Evolutionary conservation across 2,888 invertebrate genomes (phyloP), one percentile per base, ranked within the genome.

Genomic region (Drosophila barbarae): DNA sequence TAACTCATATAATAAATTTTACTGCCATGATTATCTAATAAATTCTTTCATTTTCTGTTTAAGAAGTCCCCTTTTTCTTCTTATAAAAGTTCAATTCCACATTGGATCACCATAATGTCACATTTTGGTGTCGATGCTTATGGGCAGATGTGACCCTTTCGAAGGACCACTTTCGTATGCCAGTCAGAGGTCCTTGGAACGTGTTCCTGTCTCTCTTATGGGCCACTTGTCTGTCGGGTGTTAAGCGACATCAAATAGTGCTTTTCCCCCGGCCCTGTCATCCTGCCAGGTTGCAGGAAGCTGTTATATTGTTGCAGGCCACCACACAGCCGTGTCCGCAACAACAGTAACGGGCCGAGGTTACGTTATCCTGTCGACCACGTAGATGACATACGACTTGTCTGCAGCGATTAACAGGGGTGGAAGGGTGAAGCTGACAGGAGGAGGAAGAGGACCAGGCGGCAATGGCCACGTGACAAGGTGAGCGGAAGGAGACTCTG

Each of bases 321-420:
- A 59, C 36, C 54, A 15, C 50, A 36, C 38, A 30, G 51, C n/a
- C 50, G 30, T 35, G 39, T 44, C 28, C 49, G 44, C 65, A 42
- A 52, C 44, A 69, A 52, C 56, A 53, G 70, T 59, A 57, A 58
- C 50, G 47, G 70, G 49, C 63, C 56, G 61, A 49, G 60, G 51
- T 69, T 66, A 35, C 35, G 58, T 30, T 72, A 67, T 54, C 54
- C 55, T 71, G 63, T 55, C 60, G 66, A 57, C 63, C 66, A 66
- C 58, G 68, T 68, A 65, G 71, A 66, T 80, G 76, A 78, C 78
- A 70, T 66, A 73, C 60, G 69, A 64, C 69, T 63, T 66, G 84
- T 65, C 74, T 76, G 73, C 35, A 55, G 38, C 83, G 77, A 80
- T 83, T 74, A 79, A 72, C 77, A 49, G 26, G 42, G 26, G 6